Percentiles rank a stretch among this genome's conserved stretches.
Conservation (phyloP, 1,140 invertebrate species). For the Trypoxylus dichotomus region DNA sequence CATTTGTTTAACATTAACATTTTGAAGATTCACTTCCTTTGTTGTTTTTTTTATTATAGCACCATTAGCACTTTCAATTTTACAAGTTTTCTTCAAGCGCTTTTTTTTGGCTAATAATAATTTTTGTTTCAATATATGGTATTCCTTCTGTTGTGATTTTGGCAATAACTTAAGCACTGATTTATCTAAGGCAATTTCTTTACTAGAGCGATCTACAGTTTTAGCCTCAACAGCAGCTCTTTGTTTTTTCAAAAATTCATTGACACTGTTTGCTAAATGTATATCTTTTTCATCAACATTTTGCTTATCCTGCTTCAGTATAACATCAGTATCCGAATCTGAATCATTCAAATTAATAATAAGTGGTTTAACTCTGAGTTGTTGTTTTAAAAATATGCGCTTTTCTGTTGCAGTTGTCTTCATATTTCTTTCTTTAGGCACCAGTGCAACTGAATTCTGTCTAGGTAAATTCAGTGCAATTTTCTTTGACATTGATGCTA, state of each 20-base stretch:
- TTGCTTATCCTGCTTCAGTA: constrained; percentile 27
- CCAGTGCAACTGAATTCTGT: background rate
- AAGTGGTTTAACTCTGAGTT: constrained; percentile 45
- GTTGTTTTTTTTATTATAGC: constrained; percentile 12
- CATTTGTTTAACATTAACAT: background rate
- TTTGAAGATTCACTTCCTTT: background rate
- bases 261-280: constrained; percentile 9
- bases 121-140: constrained; percentile 45
- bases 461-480: constrained; percentile 38
- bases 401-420: background rate
- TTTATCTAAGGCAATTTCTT: constrained; percentile 39
- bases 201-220: constrained; percentile 27
- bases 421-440: background rate
- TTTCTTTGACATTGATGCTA: constrained; percentile 52
- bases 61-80: constrained; percentile 6
- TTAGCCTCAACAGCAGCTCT: constrained; percentile 48
- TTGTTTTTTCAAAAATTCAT: constrained; percentile 48
- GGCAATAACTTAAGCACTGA: constrained; percentile 49
- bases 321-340: constrained; percentile 43
- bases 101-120: constrained; percentile 42
- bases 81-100: background rate
- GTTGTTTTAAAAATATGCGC: constrained; percentile 13
- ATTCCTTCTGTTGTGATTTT: constrained; percentile 49
- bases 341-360: constrained; percentile 49
- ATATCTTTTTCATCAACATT: constrained; percentile 31